Conservation (phyloP, 2,113 vertebrate species). For the Cygnus atratus region DNA sequence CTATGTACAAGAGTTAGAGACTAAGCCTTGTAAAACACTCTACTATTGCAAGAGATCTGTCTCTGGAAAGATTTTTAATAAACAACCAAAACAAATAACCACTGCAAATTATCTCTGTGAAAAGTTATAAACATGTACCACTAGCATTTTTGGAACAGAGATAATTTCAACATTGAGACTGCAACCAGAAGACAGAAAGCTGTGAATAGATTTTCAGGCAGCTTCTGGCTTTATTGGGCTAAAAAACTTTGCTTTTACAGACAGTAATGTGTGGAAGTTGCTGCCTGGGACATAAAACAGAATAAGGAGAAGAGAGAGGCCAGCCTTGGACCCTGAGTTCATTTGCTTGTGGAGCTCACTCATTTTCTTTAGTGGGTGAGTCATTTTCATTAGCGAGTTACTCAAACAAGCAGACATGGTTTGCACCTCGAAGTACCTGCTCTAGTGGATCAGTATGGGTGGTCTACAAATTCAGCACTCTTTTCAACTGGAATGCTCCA, state of each 20-base stretch:
- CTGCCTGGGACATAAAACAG: background rate
- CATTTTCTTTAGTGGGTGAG: background rate
- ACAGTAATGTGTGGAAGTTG: background rate
- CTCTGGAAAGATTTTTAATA: background rate
- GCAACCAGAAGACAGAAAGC: background rate
- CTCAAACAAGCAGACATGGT: background rate
- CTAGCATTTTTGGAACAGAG: background rate
- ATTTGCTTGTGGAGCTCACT: background rate
- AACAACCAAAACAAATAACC: background rate
- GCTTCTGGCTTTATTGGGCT: background rate
- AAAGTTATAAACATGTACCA: background rate
- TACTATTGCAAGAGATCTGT: background rate
- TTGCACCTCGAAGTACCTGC: background rate
- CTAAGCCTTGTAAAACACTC: background rate
- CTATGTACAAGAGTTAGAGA: background rate
- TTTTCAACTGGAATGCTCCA: background rate
- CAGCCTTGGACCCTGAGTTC: background rate
- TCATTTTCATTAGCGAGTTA: background rate
- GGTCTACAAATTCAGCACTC: background rate
- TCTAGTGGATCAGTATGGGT: background rate
- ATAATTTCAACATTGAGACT: conserved; percentile 2
- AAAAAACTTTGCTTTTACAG: background rate
- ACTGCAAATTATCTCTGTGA: background rate
- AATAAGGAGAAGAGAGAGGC: background rate
- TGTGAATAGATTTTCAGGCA: background rate